phyloP scores from a whole-genome alignment of 2,113 vertebrate genomes.

The Pituophis catenifer region DNA sequence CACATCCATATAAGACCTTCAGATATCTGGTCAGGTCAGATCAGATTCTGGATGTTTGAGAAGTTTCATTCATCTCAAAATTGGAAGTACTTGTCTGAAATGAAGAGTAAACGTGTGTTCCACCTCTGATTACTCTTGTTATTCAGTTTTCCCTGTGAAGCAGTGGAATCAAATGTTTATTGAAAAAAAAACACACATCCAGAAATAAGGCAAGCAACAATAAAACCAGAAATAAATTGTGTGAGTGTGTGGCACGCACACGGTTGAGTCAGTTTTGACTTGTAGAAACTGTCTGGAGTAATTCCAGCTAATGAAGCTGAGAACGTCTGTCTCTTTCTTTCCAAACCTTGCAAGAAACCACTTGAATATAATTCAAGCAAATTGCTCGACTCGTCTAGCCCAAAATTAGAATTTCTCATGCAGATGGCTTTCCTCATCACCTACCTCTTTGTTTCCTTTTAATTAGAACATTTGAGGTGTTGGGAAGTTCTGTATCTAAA shows the following conservation, averaged over 20 bases:
- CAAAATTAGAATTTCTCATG: background rate
- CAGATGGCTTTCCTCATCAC: background rate
- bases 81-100: background rate
- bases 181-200: background rate
- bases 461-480: background rate
- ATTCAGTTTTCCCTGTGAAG: background rate
- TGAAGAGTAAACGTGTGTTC: too few species aligned
- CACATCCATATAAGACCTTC: background rate
- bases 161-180: background rate
- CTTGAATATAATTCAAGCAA: background rate
- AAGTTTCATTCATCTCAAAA: background rate
- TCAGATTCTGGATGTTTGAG: background rate
- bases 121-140: background rate
- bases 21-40: background rate
- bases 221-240: background rate
- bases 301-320: background rate
- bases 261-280: background rate
- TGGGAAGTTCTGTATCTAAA: background rate
- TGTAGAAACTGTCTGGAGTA: background rate
- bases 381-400: background rate
- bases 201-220: background rate
- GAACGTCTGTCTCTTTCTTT: background rate
- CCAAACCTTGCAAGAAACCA: background rate
- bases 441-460: background rate
- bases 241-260: background rate